Conservation (phyloP, 2,113 vertebrate genomes). For the Amphiprion percula region DNA sequence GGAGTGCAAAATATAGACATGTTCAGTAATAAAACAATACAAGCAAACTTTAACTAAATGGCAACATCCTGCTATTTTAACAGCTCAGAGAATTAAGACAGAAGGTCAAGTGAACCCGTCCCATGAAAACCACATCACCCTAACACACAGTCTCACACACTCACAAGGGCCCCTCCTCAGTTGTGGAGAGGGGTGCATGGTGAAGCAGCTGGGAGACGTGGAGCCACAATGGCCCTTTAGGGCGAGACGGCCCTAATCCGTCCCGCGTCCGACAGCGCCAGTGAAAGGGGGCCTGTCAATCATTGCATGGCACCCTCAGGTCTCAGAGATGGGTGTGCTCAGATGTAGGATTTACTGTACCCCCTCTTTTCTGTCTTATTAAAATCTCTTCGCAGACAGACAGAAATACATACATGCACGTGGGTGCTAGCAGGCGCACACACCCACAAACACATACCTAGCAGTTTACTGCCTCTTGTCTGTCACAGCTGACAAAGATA, state of each 20-base stretch:
- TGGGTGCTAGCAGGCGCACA: slow-evolving; percentile 35
- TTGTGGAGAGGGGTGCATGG: slow-evolving; percentile 61
- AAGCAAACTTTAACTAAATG: slow-evolving; percentile 19
- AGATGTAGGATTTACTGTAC: slow-evolving; percentile 81
- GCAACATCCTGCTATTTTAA: slow-evolving; percentile 29
- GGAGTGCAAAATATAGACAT: neutral
- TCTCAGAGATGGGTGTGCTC: slow-evolving; percentile 74
- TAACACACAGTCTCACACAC: slow-evolving; percentile 42
- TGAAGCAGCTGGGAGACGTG: slow-evolving; percentile 82
- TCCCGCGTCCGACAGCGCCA: slow-evolving; percentile 75
- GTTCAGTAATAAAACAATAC: neutral
- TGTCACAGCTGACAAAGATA: slow-evolving; percentile 40
- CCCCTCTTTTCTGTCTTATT: slow-evolving; percentile 70
- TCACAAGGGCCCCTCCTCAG: slow-evolving; percentile 64
- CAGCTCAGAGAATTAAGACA: slow-evolving; percentile 50
- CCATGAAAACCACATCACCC: slow-evolving; percentile 38
- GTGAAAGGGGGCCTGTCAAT: slow-evolving; percentile 83
- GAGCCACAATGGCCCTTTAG: slow-evolving; percentile 81
- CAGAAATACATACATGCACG: slow-evolving; percentile 57
- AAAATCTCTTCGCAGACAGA: slow-evolving; percentile 68
- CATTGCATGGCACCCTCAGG: slow-evolving; percentile 76
- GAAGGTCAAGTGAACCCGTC: slow-evolving; percentile 63
- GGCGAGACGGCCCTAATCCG: slow-evolving; percentile 79
- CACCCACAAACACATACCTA: slow-evolving; percentile 6
- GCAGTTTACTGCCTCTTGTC: slow-evolving; percentile 40